A percentile compares a stretch with the other conserved stretches of the same genome.
Conservation (phyloP, 2,797 vertebrate genomes). For the Smutsia temminckii region DNA sequence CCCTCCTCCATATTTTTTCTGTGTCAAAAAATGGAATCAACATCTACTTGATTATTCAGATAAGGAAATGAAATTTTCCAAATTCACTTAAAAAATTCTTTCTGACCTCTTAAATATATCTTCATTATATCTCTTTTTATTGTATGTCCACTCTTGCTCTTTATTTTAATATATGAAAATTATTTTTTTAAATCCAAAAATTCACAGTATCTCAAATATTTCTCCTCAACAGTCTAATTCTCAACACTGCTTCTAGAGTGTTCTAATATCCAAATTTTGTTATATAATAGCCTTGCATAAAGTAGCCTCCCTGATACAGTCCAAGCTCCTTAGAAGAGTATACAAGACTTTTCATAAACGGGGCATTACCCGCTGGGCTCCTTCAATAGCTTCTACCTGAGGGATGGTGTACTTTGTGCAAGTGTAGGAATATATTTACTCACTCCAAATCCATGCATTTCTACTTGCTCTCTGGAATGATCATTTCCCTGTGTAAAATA, state of each 20-base stretch:
- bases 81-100: not conserved
- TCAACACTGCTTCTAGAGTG: not conserved
- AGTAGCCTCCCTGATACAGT: not conserved
- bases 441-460: not conserved
- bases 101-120: not conserved
- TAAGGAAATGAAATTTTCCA: not conserved
- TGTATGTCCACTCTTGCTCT: not conserved
- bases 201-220: not conserved
- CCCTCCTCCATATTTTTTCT: not conserved
- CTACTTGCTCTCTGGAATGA: not conserved
- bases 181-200: not conserved
- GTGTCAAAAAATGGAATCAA: not conserved
- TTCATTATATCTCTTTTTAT: not conserved
- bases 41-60: not conserved
- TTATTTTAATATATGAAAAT: not conserved
- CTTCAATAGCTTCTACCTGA: not conserved
- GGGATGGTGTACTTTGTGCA: rapidly evolving
- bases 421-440: not conserved
- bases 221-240: not conserved
- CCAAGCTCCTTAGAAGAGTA: not conserved
- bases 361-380: too few relatives aligned
- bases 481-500: not conserved
- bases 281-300: not conserved
- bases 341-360: not conserved
- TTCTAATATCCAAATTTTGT: not conserved